Base-by-base conservation (phyloP, 2,888 invertebrate species). In the Cheiracanthium punctorium region DNA sequence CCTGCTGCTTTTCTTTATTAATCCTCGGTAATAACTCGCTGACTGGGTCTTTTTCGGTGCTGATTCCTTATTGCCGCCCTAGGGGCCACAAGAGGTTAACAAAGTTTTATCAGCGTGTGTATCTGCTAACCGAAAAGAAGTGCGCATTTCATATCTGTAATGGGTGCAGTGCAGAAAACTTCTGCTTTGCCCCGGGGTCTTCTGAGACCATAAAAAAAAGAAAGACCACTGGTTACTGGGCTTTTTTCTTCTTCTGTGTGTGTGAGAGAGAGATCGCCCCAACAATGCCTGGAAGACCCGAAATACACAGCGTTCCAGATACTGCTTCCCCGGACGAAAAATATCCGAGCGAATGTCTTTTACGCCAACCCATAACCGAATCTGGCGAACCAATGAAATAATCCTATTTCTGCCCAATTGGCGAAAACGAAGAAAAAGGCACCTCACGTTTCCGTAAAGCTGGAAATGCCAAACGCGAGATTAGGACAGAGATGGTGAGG, bases 321-420 rank as follows among this genome's bases (percentile, higher is more conserved):
- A 58, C 58, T 58, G n/a, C n/a, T n/a, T n/a, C 24, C 58, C 58
- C 58, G 58, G 58, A 37, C 24, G 58, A 58, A 58, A 37, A 12
- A 48, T 48, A 48, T 48, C 48, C 48, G 14, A 2, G 12, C 7
- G 48, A 48, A 58, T 58, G 24, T 24, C 58, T 24, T 58, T 58
- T 58, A 58, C 58, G 58, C 24, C 58, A 58, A 58, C 20, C 58
- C 58, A 58, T 58, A 58, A 58, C 58, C 58, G 58, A 58, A 58
- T 58, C 58, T 58, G 4, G 58, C 67, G 67, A 32, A 12, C 67
- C 67, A 67, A 67, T 67, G 67, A 67, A 67, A 67, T 67, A 67
- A 67, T 32, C 32, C 67, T 32, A 67, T 67, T 67, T 32, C 32
- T 67, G 67, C 67, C 32, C 67, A 67, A 67, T 67, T 67, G 67